phyloP scores from a whole-genome alignment of 2,113 vertebrate species.

The Climacteris rufus region DNA sequence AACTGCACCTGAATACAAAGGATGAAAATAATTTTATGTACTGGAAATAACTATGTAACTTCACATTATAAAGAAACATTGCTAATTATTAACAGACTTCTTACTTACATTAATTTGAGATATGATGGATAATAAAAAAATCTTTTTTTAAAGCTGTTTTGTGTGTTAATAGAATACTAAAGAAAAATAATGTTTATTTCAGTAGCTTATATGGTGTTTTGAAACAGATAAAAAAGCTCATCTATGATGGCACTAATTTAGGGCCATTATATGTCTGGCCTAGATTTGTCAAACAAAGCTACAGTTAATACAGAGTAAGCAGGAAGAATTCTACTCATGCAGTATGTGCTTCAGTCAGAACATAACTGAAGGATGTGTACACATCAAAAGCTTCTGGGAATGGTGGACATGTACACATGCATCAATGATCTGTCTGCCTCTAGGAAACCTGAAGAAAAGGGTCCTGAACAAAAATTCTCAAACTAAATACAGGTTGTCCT shows the following conservation, averaged over 20 bases:
- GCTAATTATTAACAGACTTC: background rate
- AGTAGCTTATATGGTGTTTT: background rate
- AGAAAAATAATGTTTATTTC: background rate
- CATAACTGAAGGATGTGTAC: rapidly evolving
- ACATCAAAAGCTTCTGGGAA: background rate
- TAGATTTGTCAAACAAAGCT: background rate
- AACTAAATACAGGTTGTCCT: background rate
- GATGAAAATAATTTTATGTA: background rate
- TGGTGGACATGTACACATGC: background rate
- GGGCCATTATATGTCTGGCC: background rate
- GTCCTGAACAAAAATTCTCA: background rate
- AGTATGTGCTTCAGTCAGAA: background rate
- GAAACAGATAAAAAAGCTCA: background rate
- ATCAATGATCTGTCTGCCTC: background rate
- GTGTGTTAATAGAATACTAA: background rate
- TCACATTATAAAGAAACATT: background rate
- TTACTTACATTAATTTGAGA: background rate
- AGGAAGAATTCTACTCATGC: background rate
- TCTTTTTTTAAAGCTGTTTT: background rate
- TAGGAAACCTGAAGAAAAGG: background rate
- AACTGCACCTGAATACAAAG: background rate
- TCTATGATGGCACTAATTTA: background rate
- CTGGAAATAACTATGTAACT: background rate
- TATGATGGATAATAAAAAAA: background rate
- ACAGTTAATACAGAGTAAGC: background rate